Conservation (phyloP, 2,113 vertebrate species). For the Clarias macrocephalus region DNA sequence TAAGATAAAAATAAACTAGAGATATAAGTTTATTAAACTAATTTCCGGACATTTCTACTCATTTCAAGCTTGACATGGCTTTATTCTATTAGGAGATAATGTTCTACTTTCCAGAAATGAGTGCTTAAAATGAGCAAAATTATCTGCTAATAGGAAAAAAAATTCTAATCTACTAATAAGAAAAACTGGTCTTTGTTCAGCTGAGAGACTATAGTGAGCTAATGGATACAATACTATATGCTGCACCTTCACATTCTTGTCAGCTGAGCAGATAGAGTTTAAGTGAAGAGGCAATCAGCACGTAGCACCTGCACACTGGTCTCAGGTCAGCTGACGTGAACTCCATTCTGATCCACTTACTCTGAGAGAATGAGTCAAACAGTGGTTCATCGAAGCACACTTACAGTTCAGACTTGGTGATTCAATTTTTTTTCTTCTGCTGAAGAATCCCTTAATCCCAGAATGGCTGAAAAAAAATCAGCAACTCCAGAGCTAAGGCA, state of each 20-base stretch:
- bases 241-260: constrained; percentile 26
- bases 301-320: constrained; percentile 31
- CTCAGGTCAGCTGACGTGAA: constrained; percentile 35
- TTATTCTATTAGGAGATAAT: neutral
- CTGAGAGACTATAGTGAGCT: neutral
- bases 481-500: neutral
- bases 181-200: neutral
- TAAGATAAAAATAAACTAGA: neutral
- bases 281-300: constrained; percentile 11
- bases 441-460: constrained; percentile 21
- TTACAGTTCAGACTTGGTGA: constrained; percentile 14
- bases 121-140: neutral
- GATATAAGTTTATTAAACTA: neutral
- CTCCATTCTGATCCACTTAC: constrained; percentile 37
- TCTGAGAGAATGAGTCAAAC: constrained; percentile 29
- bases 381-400: constrained; percentile 26
- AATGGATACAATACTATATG: neutral
- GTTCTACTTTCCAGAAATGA: neutral
- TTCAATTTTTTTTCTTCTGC: constrained; percentile 17
- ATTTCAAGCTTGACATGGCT: neutral
- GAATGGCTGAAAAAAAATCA: neutral
- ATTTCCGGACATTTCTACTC: neutral
- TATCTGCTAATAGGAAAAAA: neutral
- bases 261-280: constrained; percentile 14
- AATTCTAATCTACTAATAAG: neutral